Evolutionary conservation across 2,797 vertebrate species (phyloP), one percentile per base, ranked within the genome.

Genomic region (Alauda arvensis): DNA sequence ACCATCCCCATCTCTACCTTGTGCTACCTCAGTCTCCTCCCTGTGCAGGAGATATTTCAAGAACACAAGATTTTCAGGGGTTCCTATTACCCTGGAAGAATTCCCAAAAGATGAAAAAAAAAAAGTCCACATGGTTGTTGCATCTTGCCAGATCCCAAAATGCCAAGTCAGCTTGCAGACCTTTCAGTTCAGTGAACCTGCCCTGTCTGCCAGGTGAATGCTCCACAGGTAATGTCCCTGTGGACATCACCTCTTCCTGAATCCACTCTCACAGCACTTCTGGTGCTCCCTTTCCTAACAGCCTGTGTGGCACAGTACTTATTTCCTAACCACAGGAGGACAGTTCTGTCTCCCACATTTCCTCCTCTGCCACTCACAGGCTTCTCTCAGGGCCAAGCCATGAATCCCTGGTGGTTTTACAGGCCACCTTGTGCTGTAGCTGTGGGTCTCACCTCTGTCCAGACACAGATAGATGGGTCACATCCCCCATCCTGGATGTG

Each of bases 61-160:
- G 88, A 76, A 69, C n/a, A 8, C 1, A 3, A 59, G 66, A 37
- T 70, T 83, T 91, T 51, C 46, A 59, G 57, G 37, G 24, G 15
- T 74, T 84, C 18, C 33, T 71, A 2, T 61, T 75, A 46, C 18
- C 37, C 51, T 68, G 48, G 56, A 77, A 60, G 57, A 45, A n/a
- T 72, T 71, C 48, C 52, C 62, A 51, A 77, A 71, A 74, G 51
- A 79, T 39, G 48, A 40, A 56, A 34, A 34, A 42, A 67, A 33
- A 39, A n/a, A 62, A 53, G 10, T 12, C 19, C 37, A 10, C 0
- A 0, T 39, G 25, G 29, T 28, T 1, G 0, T 29, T 72, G 28
- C 51, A n/a, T 53, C 60, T 75, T 67, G 48, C 34, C 48, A 72
- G 37, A 72, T 75, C 39, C 25, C 63, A 53, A 82, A 66, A 76